These are phyloP conservation scores for Folsomia candida DNA, from an alignment of 2,888 invertebrate genomes.

Conservation along the genomic window DNA sequence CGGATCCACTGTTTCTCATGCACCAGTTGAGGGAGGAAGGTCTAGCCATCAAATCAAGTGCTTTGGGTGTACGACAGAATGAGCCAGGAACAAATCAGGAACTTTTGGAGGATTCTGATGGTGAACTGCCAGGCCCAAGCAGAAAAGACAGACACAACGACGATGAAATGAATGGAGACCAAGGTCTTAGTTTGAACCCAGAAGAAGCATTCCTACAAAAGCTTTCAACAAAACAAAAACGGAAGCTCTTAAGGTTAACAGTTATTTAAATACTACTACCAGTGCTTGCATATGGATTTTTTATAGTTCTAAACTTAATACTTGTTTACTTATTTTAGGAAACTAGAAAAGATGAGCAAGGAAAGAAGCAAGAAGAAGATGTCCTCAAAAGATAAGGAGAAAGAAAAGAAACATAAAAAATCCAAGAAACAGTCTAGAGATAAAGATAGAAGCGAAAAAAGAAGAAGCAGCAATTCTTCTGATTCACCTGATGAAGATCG, in stretches of 20 bases:
- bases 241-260: conserved; percentile 81
- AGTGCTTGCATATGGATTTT: not conserved
- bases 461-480: conserved; percentile 31
- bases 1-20: conserved; percentile 72
- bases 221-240: conserved; percentile 81
- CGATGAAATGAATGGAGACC: conserved; percentile 49
- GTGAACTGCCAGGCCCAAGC: conserved; percentile 53
- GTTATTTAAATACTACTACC: too few relatives aligned
- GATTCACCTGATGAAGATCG: conserved; percentile 3
- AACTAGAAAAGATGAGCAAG: conserved; percentile 43
- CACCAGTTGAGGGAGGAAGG: conserved; percentile 92
- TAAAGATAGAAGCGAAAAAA: not conserved
- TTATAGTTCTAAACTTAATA: not conserved
- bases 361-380: conserved; percentile 38
- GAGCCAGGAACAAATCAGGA: conserved; percentile 54
- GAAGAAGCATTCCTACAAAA: conserved; percentile 73
- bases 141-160: conserved; percentile 58
- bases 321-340: conserved; percentile 26
- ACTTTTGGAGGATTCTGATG: conserved; percentile 34
- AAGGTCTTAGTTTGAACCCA: conserved; percentile 53
- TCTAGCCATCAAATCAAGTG: conserved; percentile 75
- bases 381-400: conserved; percentile 30
- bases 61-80: conserved; percentile 57
- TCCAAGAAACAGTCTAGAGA: not conserved
- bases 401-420: conserved; percentile 25